Conservation (phyloP, 2,888 invertebrate species). For the Agriopis aurantiaria region DNA sequence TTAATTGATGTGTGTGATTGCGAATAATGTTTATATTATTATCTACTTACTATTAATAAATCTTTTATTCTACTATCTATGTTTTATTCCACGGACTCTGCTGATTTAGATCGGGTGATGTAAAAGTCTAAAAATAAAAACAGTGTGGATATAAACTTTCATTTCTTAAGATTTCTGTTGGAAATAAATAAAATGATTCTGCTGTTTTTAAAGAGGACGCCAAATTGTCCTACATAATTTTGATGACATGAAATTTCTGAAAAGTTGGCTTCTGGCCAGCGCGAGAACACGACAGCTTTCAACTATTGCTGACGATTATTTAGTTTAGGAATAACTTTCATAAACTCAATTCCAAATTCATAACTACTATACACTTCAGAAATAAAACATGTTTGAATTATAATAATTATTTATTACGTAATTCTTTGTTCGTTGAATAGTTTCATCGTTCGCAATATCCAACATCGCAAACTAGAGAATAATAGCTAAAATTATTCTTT, state of each 20-base stretch:
- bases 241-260: conserved; percentile 77
- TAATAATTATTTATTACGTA: conserved; percentile 73
- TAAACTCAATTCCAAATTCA: conserved; percentile 23
- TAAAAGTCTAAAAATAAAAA: conserved; percentile 62
- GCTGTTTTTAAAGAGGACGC: conserved; percentile 77
- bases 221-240: conserved; percentile 83
- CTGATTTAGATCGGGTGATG: conserved; percentile 51
- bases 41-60: conserved; percentile 81
- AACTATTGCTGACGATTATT: conserved; percentile 66
- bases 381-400: conserved; percentile 54
- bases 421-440: conserved; percentile 69
- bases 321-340: conserved; percentile 46
- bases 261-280: conserved; percentile 73
- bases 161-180: conserved; percentile 68
- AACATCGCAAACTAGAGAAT: conserved; percentile 54
- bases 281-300: conserved; percentile 57
- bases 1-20: conserved; percentile 84
- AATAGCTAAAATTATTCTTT: conserved; percentile 49
- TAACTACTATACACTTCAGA: conserved; percentile 25
- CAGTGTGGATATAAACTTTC: conserved; percentile 60
- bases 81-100: conserved; percentile 25
- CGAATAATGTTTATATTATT: conserved; percentile 76
- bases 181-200: conserved; percentile 77
- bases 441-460: conserved; percentile 50
- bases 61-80: conserved; percentile 75